phyloP scores from a whole-genome alignment of 64 coral and sea anemone genomes.

The Porites lutea region DNA sequence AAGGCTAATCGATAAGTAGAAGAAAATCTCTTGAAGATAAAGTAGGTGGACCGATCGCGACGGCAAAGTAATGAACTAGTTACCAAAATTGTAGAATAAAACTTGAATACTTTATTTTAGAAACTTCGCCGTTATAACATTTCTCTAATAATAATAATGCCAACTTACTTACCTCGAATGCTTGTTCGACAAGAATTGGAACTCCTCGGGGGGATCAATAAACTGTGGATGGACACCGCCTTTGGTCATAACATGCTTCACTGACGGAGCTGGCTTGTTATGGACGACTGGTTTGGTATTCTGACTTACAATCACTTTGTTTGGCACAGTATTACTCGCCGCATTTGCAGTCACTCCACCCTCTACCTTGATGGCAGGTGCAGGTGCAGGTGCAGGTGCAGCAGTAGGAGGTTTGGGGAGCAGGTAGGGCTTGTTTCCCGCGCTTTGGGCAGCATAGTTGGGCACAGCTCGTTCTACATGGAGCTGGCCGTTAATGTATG shows the following conservation, averaged over 20 bases:
- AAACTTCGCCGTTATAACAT: too few relatives aligned
- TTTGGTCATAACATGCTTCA: slow-evolving; percentile 54
- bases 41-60: too few relatives aligned
- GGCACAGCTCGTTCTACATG: slow-evolving; percentile 49
- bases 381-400: neutral
- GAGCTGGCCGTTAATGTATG: slow-evolving; percentile 94
- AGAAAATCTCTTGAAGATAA: too few relatives aligned
- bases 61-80: too few relatives aligned
- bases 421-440: slow-evolving; percentile 75
- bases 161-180: slow-evolving; percentile 70
- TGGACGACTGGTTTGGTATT: slow-evolving; percentile 51
- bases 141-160: too few relatives aligned
- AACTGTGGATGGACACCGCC: slow-evolving; percentile 69
- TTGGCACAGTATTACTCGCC: slow-evolving; percentile 29
- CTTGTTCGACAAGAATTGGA: slow-evolving; percentile 87
- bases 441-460: slow-evolving; percentile 42
- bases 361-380: slow-evolving; percentile 11
- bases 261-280: slow-evolving; percentile 53
- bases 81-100: too few relatives aligned
- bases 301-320: slow-evolving; percentile 30
- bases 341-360: slow-evolving; percentile 25
- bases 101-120: too few relatives aligned
- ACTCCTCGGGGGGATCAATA: slow-evolving; percentile 98
- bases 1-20: too few relatives aligned
- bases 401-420: slow-evolving; percentile 63